A percentile compares a stretch with the other conserved stretches of the same genome.
Conservation (phyloP, 2,797 vertebrate genomes). For the Nyctalus aviator region DNA sequence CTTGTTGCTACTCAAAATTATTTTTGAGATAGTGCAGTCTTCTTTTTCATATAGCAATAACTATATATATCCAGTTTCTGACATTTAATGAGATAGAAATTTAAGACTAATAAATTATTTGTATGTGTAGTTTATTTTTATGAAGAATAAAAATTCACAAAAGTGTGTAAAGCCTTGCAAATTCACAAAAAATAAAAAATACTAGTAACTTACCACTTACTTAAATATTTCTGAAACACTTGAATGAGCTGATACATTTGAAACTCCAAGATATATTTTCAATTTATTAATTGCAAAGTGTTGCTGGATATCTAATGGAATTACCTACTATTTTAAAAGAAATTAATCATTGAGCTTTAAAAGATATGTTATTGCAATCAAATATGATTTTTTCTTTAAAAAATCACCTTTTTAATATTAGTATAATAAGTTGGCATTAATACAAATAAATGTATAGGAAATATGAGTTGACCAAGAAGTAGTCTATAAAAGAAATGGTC, state of each 20-base stretch:
- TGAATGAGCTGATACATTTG: background rate
- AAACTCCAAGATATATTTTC: background rate
- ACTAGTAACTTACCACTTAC: background rate
- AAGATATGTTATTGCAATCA: background rate
- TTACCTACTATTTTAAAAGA: background rate
- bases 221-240: background rate
- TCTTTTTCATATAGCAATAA: background rate
- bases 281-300: background rate
- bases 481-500: background rate
- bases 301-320: background rate
- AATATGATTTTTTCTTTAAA: too few species aligned
- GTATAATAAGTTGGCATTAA: background rate
- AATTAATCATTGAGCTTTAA: background rate
- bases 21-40: background rate
- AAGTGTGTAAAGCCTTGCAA: background rate
- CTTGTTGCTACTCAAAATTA: background rate
- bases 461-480: background rate
- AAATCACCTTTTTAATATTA: background rate
- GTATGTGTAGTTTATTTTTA: background rate
- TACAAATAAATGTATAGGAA: background rate
- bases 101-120: slow-evolving; percentile 56
- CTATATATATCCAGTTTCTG: background rate
- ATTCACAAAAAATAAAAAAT: slow-evolving; percentile 13
- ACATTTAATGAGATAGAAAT: slow-evolving; percentile 34
- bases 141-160: background rate